phyloP scores from a whole-genome alignment of 1,140 invertebrate species.

The Sinonovacula constricta region DNA sequence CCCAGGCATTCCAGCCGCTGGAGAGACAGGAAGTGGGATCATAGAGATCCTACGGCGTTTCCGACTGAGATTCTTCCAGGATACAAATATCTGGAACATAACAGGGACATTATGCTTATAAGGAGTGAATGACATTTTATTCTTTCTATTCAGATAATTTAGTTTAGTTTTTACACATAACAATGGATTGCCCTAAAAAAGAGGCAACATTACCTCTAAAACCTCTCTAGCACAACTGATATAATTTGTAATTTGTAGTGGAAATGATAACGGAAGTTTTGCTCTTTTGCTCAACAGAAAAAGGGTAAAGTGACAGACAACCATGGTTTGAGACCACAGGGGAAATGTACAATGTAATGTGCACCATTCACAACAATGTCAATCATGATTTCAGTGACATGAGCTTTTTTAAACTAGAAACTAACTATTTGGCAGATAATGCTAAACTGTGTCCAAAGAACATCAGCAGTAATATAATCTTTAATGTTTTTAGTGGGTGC shows the following conservation, averaged over 20 bases:
- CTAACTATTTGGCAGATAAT: too few species aligned
- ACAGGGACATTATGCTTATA: not conserved
- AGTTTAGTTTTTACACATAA: not conserved
- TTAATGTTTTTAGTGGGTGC: too few species aligned
- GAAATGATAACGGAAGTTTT: not conserved
- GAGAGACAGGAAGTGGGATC: slow-evolving; percentile 46
- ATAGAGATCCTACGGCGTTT: slow-evolving; percentile 16
- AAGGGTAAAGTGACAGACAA: too few species aligned
- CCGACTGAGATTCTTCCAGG: slow-evolving; percentile 38
- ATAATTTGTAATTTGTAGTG: not conserved
- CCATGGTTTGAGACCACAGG: too few species aligned
- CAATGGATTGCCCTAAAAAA: not conserved
- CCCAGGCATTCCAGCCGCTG: slow-evolving; percentile 8
- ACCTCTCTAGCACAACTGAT: not conserved
- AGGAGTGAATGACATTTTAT: too few species aligned
- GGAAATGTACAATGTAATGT: too few species aligned
- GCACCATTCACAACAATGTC: too few species aligned
- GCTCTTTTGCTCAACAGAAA: too few species aligned
- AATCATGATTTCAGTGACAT: too few species aligned
- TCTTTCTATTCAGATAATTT: not conserved
- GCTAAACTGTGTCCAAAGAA: too few species aligned
- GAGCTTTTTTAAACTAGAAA: too few species aligned
- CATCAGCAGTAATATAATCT: too few species aligned
- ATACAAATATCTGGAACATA: slow-evolving; percentile 35
- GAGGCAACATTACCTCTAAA: not conserved